phyloP scores from a whole-genome alignment of 2,888 invertebrate species.

The Pammene fasciana region DNA sequence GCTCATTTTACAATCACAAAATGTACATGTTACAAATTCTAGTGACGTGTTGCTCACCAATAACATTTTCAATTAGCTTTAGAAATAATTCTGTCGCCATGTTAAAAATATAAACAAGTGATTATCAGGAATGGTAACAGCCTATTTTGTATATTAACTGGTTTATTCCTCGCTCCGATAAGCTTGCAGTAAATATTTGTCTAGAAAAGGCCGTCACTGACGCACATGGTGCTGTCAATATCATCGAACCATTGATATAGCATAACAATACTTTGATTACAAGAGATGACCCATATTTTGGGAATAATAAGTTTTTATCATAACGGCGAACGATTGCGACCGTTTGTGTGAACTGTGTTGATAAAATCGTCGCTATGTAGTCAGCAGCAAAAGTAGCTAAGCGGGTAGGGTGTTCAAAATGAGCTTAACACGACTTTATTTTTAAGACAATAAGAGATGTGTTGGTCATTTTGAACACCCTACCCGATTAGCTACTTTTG shows the following conservation, averaged over 20 bases:
- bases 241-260: constrained; percentile 35
- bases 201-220: constrained; percentile 46
- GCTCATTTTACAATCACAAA: too few species aligned
- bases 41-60: neutral
- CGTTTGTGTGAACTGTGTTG: neutral
- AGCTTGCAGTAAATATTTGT: constrained; percentile 37
- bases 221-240: constrained; percentile 40
- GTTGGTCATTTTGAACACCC: too few species aligned
- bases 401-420: too few species aligned
- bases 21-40: neutral
- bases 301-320: constrained; percentile 28
- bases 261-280: constrained; percentile 13
- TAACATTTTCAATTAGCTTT: neutral
- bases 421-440: too few species aligned
- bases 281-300: constrained; percentile 30
- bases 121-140: constrained; percentile 14
- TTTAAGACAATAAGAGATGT: too few species aligned
- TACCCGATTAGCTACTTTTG: too few species aligned
- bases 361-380: too few species aligned
- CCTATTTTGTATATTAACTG: constrained; percentile 15
- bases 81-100: neutral
- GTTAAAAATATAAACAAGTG: constrained; percentile 7
- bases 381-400: too few species aligned
- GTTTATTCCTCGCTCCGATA: constrained; percentile 31
- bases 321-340: neutral